Evolutionary conservation across 2,797 vertebrate genomes (phyloP).

Genomic region (Pseudotriccus pelzelni): DNA sequence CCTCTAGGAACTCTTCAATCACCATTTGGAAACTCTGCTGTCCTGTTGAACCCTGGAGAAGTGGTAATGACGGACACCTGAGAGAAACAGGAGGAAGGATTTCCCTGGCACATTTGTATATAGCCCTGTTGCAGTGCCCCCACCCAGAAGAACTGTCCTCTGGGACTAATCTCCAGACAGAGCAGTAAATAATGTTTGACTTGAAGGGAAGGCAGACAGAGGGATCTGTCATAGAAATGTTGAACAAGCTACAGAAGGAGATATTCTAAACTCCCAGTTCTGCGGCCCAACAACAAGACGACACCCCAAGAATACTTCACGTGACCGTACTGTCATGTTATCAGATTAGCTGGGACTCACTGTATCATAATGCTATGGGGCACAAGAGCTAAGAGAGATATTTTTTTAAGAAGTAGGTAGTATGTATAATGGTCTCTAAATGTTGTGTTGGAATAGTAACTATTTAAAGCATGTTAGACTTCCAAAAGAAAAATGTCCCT

Average conservation of each 20-base stretch:
- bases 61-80: neutral
- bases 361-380: neutral
- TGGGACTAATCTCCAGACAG: neutral
- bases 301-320: neutral
- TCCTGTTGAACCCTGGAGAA: neutral
- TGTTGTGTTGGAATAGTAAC: slow-evolving; percentile 24
- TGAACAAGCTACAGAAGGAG: neutral
- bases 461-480: slow-evolving; percentile 49
- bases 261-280: neutral
- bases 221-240: neutral
- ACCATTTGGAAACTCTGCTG: neutral
- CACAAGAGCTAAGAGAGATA: neutral
- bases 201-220: neutral
- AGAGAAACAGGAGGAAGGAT: neutral
- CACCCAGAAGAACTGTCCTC: neutral
- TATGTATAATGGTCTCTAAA: neutral
- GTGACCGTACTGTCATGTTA: neutral
- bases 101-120: neutral
- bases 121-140: neutral
- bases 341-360: slow-evolving; percentile 26
- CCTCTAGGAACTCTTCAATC: neutral
- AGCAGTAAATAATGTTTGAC: neutral
- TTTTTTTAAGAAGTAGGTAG: neutral
- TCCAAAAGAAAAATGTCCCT: slow-evolving; percentile 43
- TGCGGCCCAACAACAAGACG: neutral